Evolutionary conservation across 2,888 invertebrate species (phyloP).

Genomic region (Invenusta paracnida): DNA sequence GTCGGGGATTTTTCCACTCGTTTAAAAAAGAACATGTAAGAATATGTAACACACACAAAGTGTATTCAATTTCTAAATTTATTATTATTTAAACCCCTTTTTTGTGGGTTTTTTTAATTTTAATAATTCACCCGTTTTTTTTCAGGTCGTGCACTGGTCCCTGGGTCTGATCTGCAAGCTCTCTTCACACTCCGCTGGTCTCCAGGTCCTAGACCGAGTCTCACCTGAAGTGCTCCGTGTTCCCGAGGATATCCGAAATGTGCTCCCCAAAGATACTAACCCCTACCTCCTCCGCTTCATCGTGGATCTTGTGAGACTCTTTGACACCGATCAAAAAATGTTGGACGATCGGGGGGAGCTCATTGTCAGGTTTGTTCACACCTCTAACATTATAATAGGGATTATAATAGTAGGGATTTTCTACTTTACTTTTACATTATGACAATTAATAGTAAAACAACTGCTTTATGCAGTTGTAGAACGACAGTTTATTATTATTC

Average conservation of each 20-base stretch:
- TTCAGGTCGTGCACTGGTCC: neutral
- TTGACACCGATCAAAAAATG: conserved; percentile 77
- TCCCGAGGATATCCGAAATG: conserved; percentile 31
- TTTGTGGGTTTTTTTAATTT: too few relatives aligned
- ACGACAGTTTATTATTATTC: too few relatives aligned
- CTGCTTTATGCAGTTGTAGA: too few relatives aligned
- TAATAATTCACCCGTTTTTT: too few relatives aligned
- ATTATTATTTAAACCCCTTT: too few relatives aligned
- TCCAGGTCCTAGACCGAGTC: neutral
- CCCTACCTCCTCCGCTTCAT: conserved; percentile 78
- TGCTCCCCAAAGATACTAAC: conserved; percentile 49
- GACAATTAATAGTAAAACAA: too few relatives aligned
- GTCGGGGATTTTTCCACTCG: too few relatives aligned
- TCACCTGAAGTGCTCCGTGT: conserved; percentile 30
- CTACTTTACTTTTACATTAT: conserved; percentile 34
- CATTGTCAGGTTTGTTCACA: conserved; percentile 73
- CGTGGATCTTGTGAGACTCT: conserved; percentile 74
- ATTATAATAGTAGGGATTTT: neutral
- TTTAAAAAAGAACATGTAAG: too few relatives aligned
- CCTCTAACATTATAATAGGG: neutral
- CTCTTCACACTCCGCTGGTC: neutral
- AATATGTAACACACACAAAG: too few relatives aligned
- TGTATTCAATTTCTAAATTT: too few relatives aligned
- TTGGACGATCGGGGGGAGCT: conserved; percentile 87
- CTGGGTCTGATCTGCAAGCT: neutral